These are phyloP conservation scores for Decapterus maruadsi DNA, from an alignment of 2,797 vertebrate genomes.

Conservation along the genomic window DNA sequence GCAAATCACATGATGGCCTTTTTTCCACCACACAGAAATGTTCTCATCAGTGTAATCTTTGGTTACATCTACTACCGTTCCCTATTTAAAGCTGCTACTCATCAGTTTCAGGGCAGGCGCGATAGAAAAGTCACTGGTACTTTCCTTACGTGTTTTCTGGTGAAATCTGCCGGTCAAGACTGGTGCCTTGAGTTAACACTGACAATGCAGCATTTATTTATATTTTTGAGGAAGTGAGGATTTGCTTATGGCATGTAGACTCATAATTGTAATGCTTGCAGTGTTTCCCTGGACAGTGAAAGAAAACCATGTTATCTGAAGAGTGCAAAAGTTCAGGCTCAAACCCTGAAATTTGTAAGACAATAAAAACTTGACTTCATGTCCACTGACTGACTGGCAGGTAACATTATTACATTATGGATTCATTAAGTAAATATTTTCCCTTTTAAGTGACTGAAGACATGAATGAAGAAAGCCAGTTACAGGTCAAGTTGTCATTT, in stretches of 20 bases:
- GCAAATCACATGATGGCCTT: slow-evolving; percentile 66
- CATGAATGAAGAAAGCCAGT: no score
- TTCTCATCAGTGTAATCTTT: slow-evolving; percentile 20
- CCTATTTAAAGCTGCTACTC: slow-evolving; percentile 54
- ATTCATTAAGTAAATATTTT: no score
- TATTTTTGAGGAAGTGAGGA: slow-evolving; percentile 40
- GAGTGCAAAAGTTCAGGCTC: background rate
- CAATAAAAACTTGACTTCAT: background rate
- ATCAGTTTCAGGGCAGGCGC: slow-evolving; percentile 38
- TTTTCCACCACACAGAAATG: slow-evolving; percentile 1
- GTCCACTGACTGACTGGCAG: no score
- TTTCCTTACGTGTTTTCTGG: slow-evolving; percentile 32
- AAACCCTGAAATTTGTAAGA: background rate
- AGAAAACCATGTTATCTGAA: background rate
- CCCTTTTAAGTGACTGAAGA: no score
- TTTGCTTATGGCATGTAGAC: background rate
- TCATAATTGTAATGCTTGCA: background rate
- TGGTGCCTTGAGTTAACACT: slow-evolving; percentile 8
- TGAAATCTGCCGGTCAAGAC: slow-evolving; percentile 19
- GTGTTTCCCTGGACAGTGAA: background rate
- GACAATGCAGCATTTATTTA: background rate
- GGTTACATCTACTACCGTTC: slow-evolving; percentile 16
- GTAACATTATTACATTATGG: no score
- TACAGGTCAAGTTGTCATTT: no score
- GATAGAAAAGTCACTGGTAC: slow-evolving; percentile 12